phyloP scores from a whole-genome alignment of 2,888 invertebrate species.

The Troides helena region DNA sequence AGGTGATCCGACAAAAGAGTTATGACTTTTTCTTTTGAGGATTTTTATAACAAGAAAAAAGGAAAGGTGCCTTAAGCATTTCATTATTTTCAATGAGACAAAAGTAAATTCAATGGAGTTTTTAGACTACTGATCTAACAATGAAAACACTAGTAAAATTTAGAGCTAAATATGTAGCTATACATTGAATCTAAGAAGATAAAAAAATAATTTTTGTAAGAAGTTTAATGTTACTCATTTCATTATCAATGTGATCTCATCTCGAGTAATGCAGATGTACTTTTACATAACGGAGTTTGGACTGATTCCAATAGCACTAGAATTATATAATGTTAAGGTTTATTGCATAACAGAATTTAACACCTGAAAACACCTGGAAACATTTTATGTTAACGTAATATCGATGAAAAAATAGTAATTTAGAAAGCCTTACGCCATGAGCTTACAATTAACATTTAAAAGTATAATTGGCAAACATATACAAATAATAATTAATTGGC shows the following conservation, averaged over 20 bases:
- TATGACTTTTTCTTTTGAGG: conserved; percentile 15
- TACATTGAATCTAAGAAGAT: not conserved
- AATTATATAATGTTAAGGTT: conserved; percentile 22
- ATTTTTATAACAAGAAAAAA: conserved; percentile 21
- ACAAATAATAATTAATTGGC: too few relatives aligned
- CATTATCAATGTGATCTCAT: conserved; percentile 15
- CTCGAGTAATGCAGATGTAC: conserved; percentile 41
- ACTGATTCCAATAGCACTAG: conserved; percentile 38
- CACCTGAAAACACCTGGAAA: not conserved
- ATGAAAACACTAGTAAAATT: not conserved
- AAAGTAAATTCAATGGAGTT: conserved; percentile 18
- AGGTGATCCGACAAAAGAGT: conserved; percentile 16
- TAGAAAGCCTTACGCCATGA: too few relatives aligned
- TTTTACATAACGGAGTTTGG: conserved; percentile 45
- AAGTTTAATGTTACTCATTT: not conserved
- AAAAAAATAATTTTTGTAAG: not conserved
- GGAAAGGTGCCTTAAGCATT: conserved; percentile 14
- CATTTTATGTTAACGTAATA: not conserved
- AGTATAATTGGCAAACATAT: too few relatives aligned
- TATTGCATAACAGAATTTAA: conserved; percentile 24
- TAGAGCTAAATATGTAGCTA: not conserved
- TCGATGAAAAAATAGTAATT: not conserved
- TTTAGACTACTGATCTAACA: conserved; percentile 2
- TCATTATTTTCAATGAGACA: conserved; percentile 20
- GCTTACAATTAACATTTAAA: too few relatives aligned